Evolutionary conservation across 2,797 vertebrate genomes (phyloP).

Genomic region (Leptoclinus maculatus): DNA sequence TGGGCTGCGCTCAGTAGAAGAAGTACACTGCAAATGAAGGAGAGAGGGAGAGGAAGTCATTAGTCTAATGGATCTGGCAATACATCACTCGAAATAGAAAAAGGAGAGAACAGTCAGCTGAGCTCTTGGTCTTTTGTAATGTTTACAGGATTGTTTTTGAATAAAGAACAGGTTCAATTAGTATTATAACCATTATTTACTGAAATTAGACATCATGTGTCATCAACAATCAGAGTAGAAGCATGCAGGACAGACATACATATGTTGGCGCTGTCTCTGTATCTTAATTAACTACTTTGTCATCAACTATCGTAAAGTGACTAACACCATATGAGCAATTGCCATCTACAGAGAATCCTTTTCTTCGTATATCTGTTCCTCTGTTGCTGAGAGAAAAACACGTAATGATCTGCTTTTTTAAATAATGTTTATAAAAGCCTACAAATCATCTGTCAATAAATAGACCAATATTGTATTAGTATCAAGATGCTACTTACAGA

Average conservation of each 20-base stretch:
- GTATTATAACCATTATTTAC: constrained; percentile 42
- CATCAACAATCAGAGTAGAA: constrained; percentile 28
- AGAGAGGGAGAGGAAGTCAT: constrained; percentile 39
- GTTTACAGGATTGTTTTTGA: neutral
- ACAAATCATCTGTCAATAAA: neutral
- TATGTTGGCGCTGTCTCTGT: neutral
- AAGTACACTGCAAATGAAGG: constrained; percentile 82
- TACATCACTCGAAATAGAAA: neutral
- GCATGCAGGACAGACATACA: neutral
- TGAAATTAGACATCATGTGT: constrained; percentile 28
- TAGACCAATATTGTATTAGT: neutral
- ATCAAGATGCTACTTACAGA: constrained; percentile 87
- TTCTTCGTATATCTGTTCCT: neutral
- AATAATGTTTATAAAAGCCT: neutral
- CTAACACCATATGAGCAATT: neutral
- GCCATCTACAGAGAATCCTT: neutral
- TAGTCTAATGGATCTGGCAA: constrained; percentile 46
- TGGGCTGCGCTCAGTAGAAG: constrained; percentile 82
- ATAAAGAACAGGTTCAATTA: neutral
- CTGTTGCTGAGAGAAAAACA: neutral
- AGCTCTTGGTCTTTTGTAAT: neutral
- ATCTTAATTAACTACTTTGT: neutral
- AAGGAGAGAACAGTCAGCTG: neutral
- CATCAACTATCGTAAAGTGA: neutral
- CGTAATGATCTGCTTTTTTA: neutral